Base-by-base conservation (phyloP, 1,140 invertebrate genomes). In the Teleogryllus occipitalis region DNA sequence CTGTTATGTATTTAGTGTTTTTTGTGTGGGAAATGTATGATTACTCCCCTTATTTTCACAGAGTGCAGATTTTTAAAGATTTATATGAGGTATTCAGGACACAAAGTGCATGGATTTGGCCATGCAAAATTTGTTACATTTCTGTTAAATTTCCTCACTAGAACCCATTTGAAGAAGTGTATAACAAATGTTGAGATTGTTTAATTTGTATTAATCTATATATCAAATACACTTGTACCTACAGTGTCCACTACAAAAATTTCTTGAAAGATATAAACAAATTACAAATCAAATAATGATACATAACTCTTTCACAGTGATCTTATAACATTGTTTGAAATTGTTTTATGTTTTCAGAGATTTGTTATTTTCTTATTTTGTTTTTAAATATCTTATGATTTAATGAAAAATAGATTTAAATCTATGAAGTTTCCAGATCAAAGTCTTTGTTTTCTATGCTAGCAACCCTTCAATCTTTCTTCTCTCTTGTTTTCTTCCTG, bases 401-500 rank as follows among this genome's bases (percentile, higher is more conserved):
- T 65, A 14, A 14, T 54, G 18, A 7, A 65, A 14, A 65, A 65
- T 65, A 65, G 18, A 65, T 18, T 65, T 65, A 65, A 65, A 65
- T 65, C 54, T 65, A 18, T 65, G 54, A 65, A 65, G 54, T 65
- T 65, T 65, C 54, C 54, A 65, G 54, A 65, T 65, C 54, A 65
- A 65, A 65, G 10, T 65, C 54, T 65, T 65, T 65, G 54, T 65
- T 65, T 65, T 65, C 54, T 65, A 65, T 65, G 54, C 54, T 65
- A 81, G 79, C 79, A 78, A 79, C 78, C 80, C 78, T 78, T 22
- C 78, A 78, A 81, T 80, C 78, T 80, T 82, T 82, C 75, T 81
- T 78, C 76, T 81, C 49, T 81, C 74, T 81, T 80, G 80, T 76
- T 74, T 80, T 78, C 65, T 82, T 83, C 83, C 82, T 84, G 86